Base-by-base conservation (phyloP, 2,113 vertebrate genomes). In the Halichoeres trimaculatus region DNA sequence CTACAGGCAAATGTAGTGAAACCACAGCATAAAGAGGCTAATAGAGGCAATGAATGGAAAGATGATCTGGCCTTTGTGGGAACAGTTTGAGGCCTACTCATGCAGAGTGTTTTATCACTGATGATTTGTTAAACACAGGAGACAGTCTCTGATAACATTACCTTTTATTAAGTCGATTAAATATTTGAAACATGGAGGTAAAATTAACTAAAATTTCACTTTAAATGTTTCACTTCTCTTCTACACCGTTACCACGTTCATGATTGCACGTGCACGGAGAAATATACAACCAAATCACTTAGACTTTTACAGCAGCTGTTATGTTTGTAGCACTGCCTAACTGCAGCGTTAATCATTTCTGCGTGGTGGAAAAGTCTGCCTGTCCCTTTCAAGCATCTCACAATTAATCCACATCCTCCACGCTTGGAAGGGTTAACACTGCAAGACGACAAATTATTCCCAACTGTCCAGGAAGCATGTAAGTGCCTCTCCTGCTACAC, bases 261-360 rank as follows among this genome's bases (percentile, higher is more conserved):
- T 85, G 62, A 83, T 72, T 71, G 62, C 47, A 43, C 51, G 43
- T 43, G 23, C 59, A 43, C 17, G 35, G 58, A 45, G 19, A 23
- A 43, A 51, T 10, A 22, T 10, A 53, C 83, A 36, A 0, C 10
- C 63, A 51, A 30, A 30, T 30, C 23, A 23, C 67, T 88, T 74
- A 83, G 86, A 91, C 88, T 41, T 90, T 90, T 88, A 90, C 85
- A 87, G 89, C 86, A 91, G 91, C 87, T 88, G 91, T 90, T 91
- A 85, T 91, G 88, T 91, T 92, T 92, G 90, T 88, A 81, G 79
- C 76, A 55, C 85, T 69, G 69, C 70, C 80, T 80, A 86, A 89
- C 85, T 86, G 85, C 86, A 72, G 85, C 77, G 87, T 92, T 93
- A 90, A 92, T 93, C 87, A 91, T 91, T 93, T 92, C 91, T 89